Percentiles rank a stretch among this genome's conserved stretches.
Conservation (phyloP, 2,113 vertebrate species). For the Helogale parvula region DNA sequence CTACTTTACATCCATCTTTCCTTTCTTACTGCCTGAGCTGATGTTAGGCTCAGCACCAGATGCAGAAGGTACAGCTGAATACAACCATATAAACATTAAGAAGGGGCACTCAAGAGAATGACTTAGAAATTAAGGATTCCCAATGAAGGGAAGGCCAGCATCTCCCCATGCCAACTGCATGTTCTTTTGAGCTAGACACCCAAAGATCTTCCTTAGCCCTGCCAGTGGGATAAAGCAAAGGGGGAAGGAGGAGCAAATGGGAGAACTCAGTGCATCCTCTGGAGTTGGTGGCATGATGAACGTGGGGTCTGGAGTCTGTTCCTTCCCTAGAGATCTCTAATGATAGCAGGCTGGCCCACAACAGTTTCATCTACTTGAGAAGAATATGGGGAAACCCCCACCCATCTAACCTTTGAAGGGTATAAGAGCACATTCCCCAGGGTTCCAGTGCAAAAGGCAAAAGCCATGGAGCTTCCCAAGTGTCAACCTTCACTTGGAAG, state of each 20-base stretch:
- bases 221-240: neutral
- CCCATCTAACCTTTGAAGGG: neutral
- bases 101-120: neutral
- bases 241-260: neutral
- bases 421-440: neutral
- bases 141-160: neutral
- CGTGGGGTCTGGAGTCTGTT: neutral
- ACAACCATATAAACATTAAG: neutral
- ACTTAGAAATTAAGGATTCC: neutral
- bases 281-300: neutral
- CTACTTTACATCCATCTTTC: neutral
- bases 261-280: neutral
- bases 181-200: neutral
- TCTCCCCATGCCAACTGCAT: neutral
- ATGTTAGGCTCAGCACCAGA: neutral
- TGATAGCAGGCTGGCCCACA: neutral
- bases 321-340: neutral
- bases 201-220: neutral
- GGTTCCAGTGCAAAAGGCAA: neutral
- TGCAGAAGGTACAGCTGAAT: neutral
- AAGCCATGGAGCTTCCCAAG: neutral
- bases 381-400: neutral
- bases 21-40: neutral
- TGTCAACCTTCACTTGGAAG: neutral
- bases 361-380: neutral